A percentile compares a stretch with the other conserved stretches of the same genome.
These are phyloP conservation scores for Mormyrus hasselquistii DNA, from an alignment of 2,797 vertebrate genomes.

Conservation along the genomic window DNA sequence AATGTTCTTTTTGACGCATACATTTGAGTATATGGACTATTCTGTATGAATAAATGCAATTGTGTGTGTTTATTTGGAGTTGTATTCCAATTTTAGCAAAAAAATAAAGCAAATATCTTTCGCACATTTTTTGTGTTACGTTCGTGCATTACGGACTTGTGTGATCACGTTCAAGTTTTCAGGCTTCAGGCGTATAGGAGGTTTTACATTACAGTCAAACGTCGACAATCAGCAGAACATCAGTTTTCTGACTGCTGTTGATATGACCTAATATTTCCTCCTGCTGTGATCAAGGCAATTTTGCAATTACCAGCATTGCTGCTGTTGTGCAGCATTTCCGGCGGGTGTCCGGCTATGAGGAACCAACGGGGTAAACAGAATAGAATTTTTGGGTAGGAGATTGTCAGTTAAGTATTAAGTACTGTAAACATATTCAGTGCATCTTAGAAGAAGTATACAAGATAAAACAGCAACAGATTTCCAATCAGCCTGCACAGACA, in stretches of 20 bases:
- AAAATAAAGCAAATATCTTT: conserved; percentile 7
- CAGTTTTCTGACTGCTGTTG: not conserved
- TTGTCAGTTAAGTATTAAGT: not conserved
- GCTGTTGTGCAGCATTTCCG: not conserved
- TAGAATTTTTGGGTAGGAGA: not conserved
- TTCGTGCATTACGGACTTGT: not conserved
- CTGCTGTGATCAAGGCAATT: not conserved
- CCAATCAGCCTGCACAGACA: not conserved
- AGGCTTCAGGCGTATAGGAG: not conserved
- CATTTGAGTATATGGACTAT: not conserved
- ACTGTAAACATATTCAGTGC: not conserved
- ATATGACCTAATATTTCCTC: not conserved
- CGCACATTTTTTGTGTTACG: not conserved
- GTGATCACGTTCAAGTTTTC: not conserved
- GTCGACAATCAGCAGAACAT: not conserved
- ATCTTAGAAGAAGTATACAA: not conserved
- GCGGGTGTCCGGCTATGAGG: not conserved
- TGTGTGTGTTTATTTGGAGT: not conserved
- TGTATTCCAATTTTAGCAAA: conserved; percentile 10
- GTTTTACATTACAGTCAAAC: not conserved
- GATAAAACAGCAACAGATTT: not conserved
- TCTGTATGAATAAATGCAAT: not conserved
- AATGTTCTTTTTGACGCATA: not conserved
- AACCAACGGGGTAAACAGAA: not conserved
- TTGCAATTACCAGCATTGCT: not conserved